Percentiles rank a stretch among this genome's conserved stretches.
phyloP scores from a whole-genome alignment of 2,888 invertebrate species.

The Drepana falcataria region DNA sequence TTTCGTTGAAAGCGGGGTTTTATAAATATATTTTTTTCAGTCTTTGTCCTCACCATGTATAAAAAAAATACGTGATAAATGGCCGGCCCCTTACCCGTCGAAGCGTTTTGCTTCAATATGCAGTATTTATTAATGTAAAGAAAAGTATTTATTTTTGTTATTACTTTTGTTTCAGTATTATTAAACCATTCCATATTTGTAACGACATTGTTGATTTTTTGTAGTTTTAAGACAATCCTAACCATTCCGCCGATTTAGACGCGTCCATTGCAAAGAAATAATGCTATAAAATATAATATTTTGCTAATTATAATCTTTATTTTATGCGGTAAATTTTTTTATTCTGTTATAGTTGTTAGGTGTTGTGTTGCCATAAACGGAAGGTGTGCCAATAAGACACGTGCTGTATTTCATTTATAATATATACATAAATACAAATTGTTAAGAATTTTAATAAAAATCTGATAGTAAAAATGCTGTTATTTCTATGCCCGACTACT shows the following conservation, averaged over 20 bases:
- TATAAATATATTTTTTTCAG: slow-evolving; percentile 1
- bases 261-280: slow-evolving; percentile 30
- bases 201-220: not conserved
- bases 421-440: slow-evolving; percentile 63
- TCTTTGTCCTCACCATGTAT: not conserved
- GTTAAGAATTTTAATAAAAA: slow-evolving; percentile 69
- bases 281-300: slow-evolving; percentile 21
- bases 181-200: slow-evolving; percentile 24
- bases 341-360: slow-evolving; percentile 22
- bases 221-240: slow-evolving; percentile 20
- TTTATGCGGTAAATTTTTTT: slow-evolving; percentile 31
- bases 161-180: slow-evolving; percentile 4
- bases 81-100: too few species aligned
- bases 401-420: slow-evolving; percentile 56
- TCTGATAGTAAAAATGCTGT: slow-evolving; percentile 49
- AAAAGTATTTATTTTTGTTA: not conserved
- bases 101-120: not conserved
- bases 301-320: slow-evolving; percentile 32
- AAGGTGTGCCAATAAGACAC: slow-evolving; percentile 62
- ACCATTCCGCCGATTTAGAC: slow-evolving; percentile 13
- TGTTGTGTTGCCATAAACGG: slow-evolving; percentile 41
- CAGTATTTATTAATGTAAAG: not conserved
- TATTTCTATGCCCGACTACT: slow-evolving; percentile 8
- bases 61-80: too few species aligned
- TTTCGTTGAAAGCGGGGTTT: too few species aligned